A percentile compares a stretch with the other conserved stretches of the same genome.
Evolutionary conservation across 2,113 vertebrate species (phyloP).

Genomic region (Psittacus erithacus): DNA sequence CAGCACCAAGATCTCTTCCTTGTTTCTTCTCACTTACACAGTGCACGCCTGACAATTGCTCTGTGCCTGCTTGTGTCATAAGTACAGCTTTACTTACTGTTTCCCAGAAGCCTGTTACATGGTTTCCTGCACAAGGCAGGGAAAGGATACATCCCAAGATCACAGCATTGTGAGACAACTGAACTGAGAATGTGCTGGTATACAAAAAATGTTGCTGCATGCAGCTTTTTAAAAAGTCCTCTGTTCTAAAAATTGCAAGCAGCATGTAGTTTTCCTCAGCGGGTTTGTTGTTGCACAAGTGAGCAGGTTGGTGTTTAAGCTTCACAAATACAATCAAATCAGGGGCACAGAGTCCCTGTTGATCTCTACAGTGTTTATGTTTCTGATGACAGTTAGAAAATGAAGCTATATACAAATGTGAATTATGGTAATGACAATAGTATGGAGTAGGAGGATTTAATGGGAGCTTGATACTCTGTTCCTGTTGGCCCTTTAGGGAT

Average conservation of each 20-base stretch:
- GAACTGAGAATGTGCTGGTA: constrained; percentile 40
- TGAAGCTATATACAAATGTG: neutral
- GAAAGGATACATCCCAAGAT: neutral
- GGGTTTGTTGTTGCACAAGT: neutral
- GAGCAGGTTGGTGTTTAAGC: neutral
- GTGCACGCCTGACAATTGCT: neutral
- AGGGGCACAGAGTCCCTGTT: neutral
- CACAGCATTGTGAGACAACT: neutral
- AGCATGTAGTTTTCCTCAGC: neutral
- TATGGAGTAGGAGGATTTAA: neutral
- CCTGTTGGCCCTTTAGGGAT: neutral
- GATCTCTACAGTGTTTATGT: neutral
- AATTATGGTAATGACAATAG: neutral
- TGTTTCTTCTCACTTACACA: neutral
- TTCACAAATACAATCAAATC: neutral
- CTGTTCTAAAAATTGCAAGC: constrained; percentile 32
- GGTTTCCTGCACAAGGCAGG: neutral
- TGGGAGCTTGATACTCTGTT: neutral
- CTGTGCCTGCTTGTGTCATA: neutral
- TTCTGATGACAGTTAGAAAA: neutral
- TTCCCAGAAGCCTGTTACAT: neutral
- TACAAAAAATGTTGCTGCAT: constrained; percentile 44
- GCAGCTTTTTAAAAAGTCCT: constrained; percentile 35
- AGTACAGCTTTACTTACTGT: neutral
- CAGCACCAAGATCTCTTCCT: neutral